A percentile compares a stretch with the other conserved stretches of the same genome.
Conservation (phyloP, 2,888 invertebrate species). For the Phengaris arion region DNA sequence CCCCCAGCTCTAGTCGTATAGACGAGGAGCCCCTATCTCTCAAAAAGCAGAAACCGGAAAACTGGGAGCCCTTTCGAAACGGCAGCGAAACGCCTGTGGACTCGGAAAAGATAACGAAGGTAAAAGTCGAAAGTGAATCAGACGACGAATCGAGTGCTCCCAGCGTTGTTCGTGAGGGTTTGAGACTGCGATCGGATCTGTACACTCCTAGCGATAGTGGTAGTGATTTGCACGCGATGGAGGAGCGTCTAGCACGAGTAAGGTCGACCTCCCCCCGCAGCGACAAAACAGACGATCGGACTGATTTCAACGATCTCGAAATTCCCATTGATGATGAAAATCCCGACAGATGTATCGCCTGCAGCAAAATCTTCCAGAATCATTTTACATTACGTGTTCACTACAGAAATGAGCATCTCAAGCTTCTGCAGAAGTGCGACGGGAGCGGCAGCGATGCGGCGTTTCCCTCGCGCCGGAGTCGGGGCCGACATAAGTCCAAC, state of each 20-base stretch:
- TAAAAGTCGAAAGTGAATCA: constrained; percentile 76
- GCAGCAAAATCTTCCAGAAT: constrained; percentile 93
- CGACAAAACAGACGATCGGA: constrained; percentile 64
- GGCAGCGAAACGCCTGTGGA: constrained; percentile 65
- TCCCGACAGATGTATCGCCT: constrained; percentile 90
- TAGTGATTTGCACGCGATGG: constrained; percentile 73
- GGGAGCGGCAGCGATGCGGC: constrained; percentile 94
- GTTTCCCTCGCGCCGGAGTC: constrained; percentile 90
- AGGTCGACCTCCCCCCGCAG: constrained; percentile 71
- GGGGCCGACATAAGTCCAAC: constrained; percentile 81
- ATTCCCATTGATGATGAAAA: constrained; percentile 93
- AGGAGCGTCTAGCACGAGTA: constrained; percentile 76
- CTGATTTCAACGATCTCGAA: constrained; percentile 80
- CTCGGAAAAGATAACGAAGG: constrained; percentile 62
- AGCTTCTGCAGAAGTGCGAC: constrained; percentile 92
- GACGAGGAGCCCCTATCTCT: constrained; percentile 70
- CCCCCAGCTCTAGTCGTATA: constrained; percentile 62
- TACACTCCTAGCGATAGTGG: constrained; percentile 77
- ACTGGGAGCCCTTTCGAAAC: constrained; percentile 71
- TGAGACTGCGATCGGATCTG: constrained; percentile 68
- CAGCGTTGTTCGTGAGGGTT: constrained; percentile 71
- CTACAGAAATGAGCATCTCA: constrained; percentile 94
- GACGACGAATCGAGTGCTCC: constrained; percentile 74
- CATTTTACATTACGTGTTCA: constrained; percentile 94
- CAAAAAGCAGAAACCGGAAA: constrained; percentile 73